Conservation (phyloP, 2,888 invertebrate species). For the Meliscaeva auricollis region DNA sequence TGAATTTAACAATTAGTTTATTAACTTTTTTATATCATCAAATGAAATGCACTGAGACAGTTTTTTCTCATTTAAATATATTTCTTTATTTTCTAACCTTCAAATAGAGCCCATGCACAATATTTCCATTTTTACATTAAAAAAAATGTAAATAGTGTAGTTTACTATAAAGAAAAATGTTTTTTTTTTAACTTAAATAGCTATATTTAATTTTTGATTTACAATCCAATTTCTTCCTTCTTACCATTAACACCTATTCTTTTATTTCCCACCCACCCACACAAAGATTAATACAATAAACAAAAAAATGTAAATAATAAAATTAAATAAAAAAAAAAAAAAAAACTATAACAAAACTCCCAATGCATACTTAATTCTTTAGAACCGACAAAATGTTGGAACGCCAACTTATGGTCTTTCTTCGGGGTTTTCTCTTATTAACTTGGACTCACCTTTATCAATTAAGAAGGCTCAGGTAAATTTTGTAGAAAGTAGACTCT, state of each 20-base stretch:
- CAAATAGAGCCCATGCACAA: too few species aligned
- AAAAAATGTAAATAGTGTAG: too few species aligned
- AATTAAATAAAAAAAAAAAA: slow-evolving; percentile 4
- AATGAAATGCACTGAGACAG: too few species aligned
- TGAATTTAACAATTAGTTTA: too few species aligned
- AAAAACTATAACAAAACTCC: slow-evolving; percentile 51
- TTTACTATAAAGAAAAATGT: too few species aligned
- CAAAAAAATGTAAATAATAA: slow-evolving; percentile 11
- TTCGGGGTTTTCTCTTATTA: slow-evolving; percentile 82
- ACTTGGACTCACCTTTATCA: slow-evolving; percentile 83
- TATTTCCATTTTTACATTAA: too few species aligned
- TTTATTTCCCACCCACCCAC: neutral
- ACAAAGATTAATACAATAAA: neutral
- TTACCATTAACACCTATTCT: neutral
- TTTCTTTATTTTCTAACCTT: too few species aligned
- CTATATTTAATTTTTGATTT: neutral
- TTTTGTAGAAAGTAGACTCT: slow-evolving; percentile 59
- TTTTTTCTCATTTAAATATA: too few species aligned
- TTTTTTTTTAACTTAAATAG: neutral
- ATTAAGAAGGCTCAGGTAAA: slow-evolving; percentile 84
- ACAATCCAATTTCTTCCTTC: neutral
- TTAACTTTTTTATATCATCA: too few species aligned
- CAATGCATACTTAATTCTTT: slow-evolving; percentile 75
- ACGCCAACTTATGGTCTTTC: slow-evolving; percentile 83
- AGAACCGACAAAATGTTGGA: slow-evolving; percentile 84